Percentiles rank a stretch among this genome's conserved stretches.
Conservation (phyloP, 1,140 invertebrate species). For the Samia ricini region DNA sequence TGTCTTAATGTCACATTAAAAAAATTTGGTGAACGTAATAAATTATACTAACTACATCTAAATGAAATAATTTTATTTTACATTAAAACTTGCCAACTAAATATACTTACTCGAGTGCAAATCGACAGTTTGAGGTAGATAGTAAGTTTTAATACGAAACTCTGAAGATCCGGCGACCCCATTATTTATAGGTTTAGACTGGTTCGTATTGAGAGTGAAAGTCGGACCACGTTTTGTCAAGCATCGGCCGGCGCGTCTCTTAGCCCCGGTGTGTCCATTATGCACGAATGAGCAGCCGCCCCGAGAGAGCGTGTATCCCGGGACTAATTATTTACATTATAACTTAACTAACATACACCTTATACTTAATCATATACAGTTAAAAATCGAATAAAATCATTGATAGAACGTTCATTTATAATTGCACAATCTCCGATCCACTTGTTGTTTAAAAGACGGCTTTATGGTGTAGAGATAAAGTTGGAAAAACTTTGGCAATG, state of each 20-base stretch:
- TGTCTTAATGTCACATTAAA: not conserved
- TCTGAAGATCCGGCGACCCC: conserved; percentile 17
- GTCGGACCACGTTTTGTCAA: conserved; percentile 71
- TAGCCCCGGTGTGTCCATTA: conserved; percentile 68
- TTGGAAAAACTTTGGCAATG: conserved; percentile 15
- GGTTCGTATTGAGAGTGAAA: conserved; percentile 69
- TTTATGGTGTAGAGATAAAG: conserved; percentile 25
- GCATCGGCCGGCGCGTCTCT: conserved; percentile 57
- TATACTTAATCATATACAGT: conserved; percentile 28
- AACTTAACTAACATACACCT: conserved; percentile 29
- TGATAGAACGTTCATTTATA: conserved; percentile 34
- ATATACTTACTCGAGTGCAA: not conserved
- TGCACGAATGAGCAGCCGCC: conserved; percentile 75
- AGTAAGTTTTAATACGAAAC: not conserved
- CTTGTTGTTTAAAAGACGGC: conserved; percentile 24
- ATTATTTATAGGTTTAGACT: conserved; percentile 43
- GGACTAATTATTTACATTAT: conserved; percentile 59
- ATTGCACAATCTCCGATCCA: conserved; percentile 35
- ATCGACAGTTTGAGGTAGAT: not conserved
- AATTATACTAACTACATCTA: no score
- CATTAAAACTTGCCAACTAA: no score
- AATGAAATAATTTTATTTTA: no score
- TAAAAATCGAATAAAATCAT: conserved; percentile 27
- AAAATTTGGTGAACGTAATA: no score
- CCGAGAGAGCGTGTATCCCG: conserved; percentile 71